Percentiles rank a stretch among this genome's conserved stretches.
These are phyloP conservation scores for Schizaphis graminum DNA, from an alignment of 2,888 invertebrate genomes.

Conservation along the genomic window DNA sequence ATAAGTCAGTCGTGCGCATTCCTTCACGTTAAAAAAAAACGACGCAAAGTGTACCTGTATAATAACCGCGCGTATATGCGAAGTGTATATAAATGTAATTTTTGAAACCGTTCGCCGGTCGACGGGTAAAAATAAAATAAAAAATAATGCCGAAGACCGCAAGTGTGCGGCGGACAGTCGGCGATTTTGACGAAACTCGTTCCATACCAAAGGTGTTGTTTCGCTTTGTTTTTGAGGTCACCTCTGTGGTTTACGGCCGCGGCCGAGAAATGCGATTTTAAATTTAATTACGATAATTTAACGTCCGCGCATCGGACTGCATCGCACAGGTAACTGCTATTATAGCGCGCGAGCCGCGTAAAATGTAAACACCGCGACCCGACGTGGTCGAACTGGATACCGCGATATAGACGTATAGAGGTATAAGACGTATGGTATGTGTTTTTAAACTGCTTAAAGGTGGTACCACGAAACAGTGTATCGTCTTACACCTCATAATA, in stretches of 20 bases:
- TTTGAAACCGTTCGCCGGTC: not conserved
- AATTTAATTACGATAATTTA: constrained; percentile 24
- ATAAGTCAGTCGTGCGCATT: constrained; percentile 61
- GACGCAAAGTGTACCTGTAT: not conserved
- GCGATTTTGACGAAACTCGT: constrained; percentile 39
- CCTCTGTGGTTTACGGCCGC: not conserved
- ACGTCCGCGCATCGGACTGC: not conserved
- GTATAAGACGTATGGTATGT: not conserved
- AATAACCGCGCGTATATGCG: not conserved
- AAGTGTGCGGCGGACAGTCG: constrained; percentile 8
- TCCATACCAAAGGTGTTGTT: not conserved
- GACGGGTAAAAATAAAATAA: not conserved
- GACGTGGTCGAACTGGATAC: not conserved
- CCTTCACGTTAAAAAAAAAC: constrained; percentile 33
- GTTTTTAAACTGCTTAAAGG: not conserved
- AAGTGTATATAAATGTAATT: not conserved
- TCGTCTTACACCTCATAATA: not conserved
- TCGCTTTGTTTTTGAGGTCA: constrained; percentile 36
- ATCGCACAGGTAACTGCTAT: too few relatives aligned
- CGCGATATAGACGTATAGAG: not conserved
- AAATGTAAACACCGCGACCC: not conserved
- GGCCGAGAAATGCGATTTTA: constrained; percentile 8
- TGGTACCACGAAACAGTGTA: not conserved
- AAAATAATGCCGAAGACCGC: constrained; percentile 37
- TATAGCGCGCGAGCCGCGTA: not conserved